phyloP scores from a whole-genome alignment of 2,797 vertebrate species.

The Tauraco hartlaubi region DNA sequence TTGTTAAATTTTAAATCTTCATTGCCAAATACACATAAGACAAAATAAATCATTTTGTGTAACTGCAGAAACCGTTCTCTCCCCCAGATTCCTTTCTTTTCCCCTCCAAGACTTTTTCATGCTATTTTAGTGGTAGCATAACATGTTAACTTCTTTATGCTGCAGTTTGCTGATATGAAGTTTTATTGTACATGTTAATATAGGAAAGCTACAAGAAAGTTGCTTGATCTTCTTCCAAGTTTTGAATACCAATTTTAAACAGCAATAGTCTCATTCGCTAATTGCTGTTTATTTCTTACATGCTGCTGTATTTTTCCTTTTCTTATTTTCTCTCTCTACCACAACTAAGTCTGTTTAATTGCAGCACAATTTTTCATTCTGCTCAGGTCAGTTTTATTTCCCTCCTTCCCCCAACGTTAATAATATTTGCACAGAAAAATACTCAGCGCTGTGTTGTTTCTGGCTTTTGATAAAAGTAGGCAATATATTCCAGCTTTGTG shows the following conservation, averaged over 20 bases:
- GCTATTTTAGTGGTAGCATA: conserved; percentile 53
- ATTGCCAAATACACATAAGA: conserved; percentile 12
- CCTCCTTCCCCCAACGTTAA: neutral
- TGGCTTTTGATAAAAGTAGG: conserved; percentile 38
- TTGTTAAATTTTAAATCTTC: conserved; percentile 32
- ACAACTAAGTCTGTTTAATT: conserved; percentile 39
- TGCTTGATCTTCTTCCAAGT: conserved; percentile 73
- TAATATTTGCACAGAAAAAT: conserved; percentile 43
- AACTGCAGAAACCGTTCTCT: conserved; percentile 51
- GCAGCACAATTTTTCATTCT: conserved; percentile 43
- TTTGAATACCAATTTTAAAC: conserved; percentile 69
- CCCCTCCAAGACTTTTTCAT: conserved; percentile 43
- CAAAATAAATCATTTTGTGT: conserved; percentile 25
- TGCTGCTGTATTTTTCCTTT: conserved; percentile 46
- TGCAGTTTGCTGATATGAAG: conserved; percentile 64
- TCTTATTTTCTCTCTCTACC: conserved; percentile 31
- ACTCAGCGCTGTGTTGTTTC: neutral
- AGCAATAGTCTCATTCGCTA: conserved; percentile 55
- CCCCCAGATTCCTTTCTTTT: conserved; percentile 45
- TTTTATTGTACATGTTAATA: conserved; percentile 55
- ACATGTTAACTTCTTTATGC: conserved; percentile 36
- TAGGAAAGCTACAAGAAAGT: conserved; percentile 43
- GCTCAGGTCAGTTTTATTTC: conserved; percentile 57
- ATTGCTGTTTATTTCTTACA: conserved; percentile 65
- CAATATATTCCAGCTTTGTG: neutral